These are phyloP conservation scores for Oceanodroma leucorhoa DNA, from an alignment of 2,797 vertebrate genomes.

Conservation along the genomic window DNA sequence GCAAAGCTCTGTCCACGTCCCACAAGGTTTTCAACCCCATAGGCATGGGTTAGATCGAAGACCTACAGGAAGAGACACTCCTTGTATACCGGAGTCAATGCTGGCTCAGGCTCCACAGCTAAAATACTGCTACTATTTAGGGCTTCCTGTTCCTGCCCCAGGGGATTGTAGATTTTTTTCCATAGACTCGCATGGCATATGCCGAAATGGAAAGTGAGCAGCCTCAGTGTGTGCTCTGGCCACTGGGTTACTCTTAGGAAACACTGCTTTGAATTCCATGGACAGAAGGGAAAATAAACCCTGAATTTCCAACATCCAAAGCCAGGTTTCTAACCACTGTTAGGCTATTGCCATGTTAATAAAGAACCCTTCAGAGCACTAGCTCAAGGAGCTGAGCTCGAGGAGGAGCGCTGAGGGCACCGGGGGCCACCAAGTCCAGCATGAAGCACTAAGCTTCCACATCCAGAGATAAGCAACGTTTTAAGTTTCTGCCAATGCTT, in stretches of 20 bases:
- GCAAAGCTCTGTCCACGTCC: not conserved
- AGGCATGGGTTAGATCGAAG: not conserved
- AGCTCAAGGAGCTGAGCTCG: not conserved
- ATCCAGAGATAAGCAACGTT: not conserved
- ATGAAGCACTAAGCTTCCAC: not conserved
- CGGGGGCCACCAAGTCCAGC: not conserved
- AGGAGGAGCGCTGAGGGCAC: not conserved
- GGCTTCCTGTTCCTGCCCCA: not conserved
- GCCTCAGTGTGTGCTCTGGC: not conserved
- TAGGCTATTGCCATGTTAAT: not conserved
- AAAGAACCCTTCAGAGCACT: not conserved
- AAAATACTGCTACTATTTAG: not conserved
- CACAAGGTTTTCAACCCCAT: not conserved
- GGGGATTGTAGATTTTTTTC: not conserved
- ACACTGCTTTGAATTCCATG: not conserved
- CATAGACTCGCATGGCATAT: rapidly evolving
- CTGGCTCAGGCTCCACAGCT: not conserved
- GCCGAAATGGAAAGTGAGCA: not conserved
- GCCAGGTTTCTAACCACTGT: not conserved
- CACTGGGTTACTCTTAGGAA: not conserved
- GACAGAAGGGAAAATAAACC: not conserved
- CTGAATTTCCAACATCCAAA: not conserved
- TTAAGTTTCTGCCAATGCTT: not conserved
- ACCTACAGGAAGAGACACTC: not conserved
- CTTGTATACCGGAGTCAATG: not conserved